phyloP scores from a whole-genome alignment of 1,140 invertebrate genomes.

The Telenomus remus region DNA sequence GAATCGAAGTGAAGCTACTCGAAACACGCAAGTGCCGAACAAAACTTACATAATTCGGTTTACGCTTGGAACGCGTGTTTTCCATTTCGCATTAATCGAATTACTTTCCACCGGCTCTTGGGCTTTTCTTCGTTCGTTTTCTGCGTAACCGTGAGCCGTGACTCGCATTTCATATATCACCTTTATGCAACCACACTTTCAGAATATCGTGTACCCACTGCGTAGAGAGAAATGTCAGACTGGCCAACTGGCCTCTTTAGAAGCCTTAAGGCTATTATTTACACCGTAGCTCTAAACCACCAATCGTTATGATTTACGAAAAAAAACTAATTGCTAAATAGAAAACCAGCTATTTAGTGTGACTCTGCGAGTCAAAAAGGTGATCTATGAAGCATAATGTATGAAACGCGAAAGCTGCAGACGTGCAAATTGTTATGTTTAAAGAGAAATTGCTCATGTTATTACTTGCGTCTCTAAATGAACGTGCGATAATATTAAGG shows the following conservation, averaged over 20 bases:
- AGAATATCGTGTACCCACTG: constrained; percentile 29
- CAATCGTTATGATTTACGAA: background rate
- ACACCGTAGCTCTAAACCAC: constrained; percentile 1
- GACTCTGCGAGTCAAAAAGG: background rate
- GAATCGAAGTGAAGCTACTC: constrained; percentile 27
- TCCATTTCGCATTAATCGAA: constrained; percentile 47
- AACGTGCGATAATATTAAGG: background rate
- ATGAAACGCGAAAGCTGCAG: background rate
- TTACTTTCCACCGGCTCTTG: constrained; percentile 47
- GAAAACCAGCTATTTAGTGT: constrained; percentile 16
- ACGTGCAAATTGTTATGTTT: constrained; percentile 1
- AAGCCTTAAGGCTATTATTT: constrained; percentile 42
- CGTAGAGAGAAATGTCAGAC: constrained; percentile 45
- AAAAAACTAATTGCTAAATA: constrained; percentile 21
- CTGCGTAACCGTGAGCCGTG: constrained; percentile 43
- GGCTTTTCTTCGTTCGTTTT: constrained; percentile 48
- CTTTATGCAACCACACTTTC: constrained; percentile 55
- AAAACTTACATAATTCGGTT: constrained; percentile 47
- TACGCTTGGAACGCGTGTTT: constrained; percentile 37
- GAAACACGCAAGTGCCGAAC: constrained; percentile 20
- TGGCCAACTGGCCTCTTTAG: constrained; percentile 48
- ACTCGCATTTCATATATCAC: constrained; percentile 46
- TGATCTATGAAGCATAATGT: background rate
- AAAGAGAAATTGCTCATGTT: constrained; percentile 1
- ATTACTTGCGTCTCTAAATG: background rate